A percentile compares a stretch with the other conserved stretches of the same genome.
These are phyloP conservation scores for Mythimna impura DNA, from an alignment of 2,888 invertebrate genomes.

Conservation along the genomic window DNA sequence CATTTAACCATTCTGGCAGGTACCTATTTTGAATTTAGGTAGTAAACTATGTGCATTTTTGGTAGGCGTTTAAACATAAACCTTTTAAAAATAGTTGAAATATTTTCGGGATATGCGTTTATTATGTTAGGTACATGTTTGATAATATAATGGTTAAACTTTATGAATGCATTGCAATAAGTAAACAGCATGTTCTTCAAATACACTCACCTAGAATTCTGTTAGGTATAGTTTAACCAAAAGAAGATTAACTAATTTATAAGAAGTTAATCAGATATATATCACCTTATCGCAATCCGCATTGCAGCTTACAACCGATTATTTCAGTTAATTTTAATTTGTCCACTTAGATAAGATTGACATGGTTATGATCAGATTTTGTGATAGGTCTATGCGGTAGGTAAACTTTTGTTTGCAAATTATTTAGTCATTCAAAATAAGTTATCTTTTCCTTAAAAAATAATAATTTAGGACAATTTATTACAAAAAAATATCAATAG, in stretches of 20 bases:
- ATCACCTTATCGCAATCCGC: background rate
- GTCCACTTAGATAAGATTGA: slow-evolving; percentile 19
- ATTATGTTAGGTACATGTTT: too few relatives aligned
- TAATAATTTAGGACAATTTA: background rate
- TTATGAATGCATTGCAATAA: too few relatives aligned
- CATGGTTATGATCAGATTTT: slow-evolving; percentile 10
- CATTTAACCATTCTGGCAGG: too few relatives aligned
- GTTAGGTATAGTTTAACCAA: background rate
- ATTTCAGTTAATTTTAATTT: slow-evolving; percentile 3
- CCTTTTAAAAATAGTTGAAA: too few relatives aligned
- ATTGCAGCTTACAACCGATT: slow-evolving; percentile 26
- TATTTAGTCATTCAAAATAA: slow-evolving; percentile 6
- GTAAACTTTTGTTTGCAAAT: background rate
- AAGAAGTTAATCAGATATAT: slow-evolving; percentile 8
- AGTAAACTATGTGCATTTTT: too few relatives aligned
- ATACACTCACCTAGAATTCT: background rate
- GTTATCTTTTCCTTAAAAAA: slow-evolving; percentile 19
- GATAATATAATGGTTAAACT: too few relatives aligned
- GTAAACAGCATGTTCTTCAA: background rate
- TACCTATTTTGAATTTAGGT: too few relatives aligned
- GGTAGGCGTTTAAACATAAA: too few relatives aligned
- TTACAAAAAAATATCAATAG: background rate
- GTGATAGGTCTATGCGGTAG: background rate
- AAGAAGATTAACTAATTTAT: background rate
- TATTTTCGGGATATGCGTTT: too few relatives aligned